Conservation (phyloP, 2,113 vertebrate species). For the Eclectus roratus region DNA sequence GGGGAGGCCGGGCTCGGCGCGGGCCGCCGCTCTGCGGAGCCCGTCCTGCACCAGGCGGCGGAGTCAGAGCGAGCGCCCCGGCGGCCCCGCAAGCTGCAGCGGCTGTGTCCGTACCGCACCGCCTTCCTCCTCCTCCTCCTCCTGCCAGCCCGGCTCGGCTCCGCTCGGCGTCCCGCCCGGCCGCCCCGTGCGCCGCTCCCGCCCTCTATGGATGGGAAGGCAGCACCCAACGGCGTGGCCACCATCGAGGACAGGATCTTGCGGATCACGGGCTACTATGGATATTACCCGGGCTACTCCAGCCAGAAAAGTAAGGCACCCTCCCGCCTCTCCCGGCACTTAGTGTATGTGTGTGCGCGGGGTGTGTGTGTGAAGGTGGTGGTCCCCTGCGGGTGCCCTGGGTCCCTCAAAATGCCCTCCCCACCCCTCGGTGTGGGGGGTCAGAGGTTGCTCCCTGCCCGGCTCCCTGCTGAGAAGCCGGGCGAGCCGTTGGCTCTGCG, state of each 20-base stretch:
- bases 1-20: neutral
- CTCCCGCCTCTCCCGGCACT: neutral
- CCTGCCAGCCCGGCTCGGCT: neutral
- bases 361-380: neutral
- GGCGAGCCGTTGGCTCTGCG: neutral
- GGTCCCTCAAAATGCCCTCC: neutral
- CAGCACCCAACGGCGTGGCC: slow-evolving; percentile 91
- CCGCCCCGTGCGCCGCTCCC: slow-evolving; percentile 31
- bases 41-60: slow-evolving; percentile 66
- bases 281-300: slow-evolving; percentile 95
- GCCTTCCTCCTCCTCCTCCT: neutral
- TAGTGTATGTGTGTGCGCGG: neutral
- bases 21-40: slow-evolving; percentile 58
- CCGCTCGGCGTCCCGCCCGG: slow-evolving; percentile 23
- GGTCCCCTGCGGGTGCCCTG: neutral
- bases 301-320: slow-evolving; percentile 92
- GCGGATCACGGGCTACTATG: slow-evolving; percentile 97
- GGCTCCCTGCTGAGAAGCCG: too few species aligned
- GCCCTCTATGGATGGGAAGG: slow-evolving; percentile 82
- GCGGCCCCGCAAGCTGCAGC: slow-evolving; percentile 46
- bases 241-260: slow-evolving; percentile 96
- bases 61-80: slow-evolving; percentile 65
- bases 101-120: neutral
- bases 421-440: too few species aligned
- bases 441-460: neutral